Percentiles rank a stretch among this genome's conserved stretches.
These are phyloP conservation scores for Crotalus helleri DNA, from an alignment of 2,113 vertebrate species.

Conservation along the genomic window DNA sequence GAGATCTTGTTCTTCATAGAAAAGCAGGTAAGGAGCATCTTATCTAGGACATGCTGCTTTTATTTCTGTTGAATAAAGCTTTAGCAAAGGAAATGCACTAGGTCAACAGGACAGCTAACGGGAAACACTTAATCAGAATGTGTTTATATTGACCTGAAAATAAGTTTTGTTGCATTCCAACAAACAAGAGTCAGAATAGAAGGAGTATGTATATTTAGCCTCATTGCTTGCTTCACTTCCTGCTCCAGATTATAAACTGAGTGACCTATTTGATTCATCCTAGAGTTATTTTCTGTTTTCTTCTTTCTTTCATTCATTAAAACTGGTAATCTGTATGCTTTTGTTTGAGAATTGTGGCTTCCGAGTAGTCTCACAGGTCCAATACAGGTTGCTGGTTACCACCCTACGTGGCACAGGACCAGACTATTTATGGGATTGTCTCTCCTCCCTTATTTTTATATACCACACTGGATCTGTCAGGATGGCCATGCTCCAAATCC, in stretches of 20 bases:
- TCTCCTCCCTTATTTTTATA: neutral
- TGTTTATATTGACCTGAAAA: conserved; percentile 56
- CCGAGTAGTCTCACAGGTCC: neutral
- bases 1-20: conserved; percentile 22
- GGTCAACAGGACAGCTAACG: conserved; percentile 57
- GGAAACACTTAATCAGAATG: conserved; percentile 57
- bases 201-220: conserved; percentile 44
- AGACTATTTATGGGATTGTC: neutral
- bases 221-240: conserved; percentile 35
- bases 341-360: neutral
- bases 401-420: neutral
- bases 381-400: neutral
- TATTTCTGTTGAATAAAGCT: conserved; percentile 30
- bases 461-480: neutral
- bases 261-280: neutral
- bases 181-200: conserved; percentile 56
- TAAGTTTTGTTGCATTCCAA: conserved; percentile 46
- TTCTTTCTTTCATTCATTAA: neutral
- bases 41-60: conserved; percentile 28
- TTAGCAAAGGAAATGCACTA: conserved; percentile 41
- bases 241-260: conserved; percentile 41
- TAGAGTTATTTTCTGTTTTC: conserved; percentile 1
- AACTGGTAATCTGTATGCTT: neutral
- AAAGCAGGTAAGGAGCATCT: conserved; percentile 6
- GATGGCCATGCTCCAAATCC: neutral